Evolutionary conservation across 2,113 vertebrate genomes (phyloP).

Genomic region (Aldabrachelys gigantea): DNA sequence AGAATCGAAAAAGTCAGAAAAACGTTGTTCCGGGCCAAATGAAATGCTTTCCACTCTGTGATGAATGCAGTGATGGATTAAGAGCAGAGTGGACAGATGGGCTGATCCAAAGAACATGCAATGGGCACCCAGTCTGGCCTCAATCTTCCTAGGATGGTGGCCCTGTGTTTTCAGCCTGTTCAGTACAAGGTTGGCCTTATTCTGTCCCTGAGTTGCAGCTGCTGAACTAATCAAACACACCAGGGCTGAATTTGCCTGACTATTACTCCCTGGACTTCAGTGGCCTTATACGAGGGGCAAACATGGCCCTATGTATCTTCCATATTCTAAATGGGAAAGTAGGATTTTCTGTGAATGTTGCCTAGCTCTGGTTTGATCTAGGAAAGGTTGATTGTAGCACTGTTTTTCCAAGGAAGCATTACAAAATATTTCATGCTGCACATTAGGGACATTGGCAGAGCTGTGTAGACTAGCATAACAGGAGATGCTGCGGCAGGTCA

Average conservation of each 20-base stretch:
- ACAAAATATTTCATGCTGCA: not conserved
- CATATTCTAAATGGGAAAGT: constrained; percentile 44
- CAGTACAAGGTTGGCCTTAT: constrained; percentile 14
- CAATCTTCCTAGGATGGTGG: not conserved
- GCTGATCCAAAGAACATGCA: not conserved
- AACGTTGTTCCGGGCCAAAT: not conserved
- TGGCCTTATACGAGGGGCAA: constrained; percentile 32
- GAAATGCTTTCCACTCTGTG: not conserved
- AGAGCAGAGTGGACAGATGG: not conserved
- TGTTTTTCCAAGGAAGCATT: not conserved
- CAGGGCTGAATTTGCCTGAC: constrained; percentile 38
- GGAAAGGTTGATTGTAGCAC: constrained; percentile 7
- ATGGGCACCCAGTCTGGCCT: not conserved
- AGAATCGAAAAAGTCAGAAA: not conserved
- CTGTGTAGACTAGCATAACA: not conserved
- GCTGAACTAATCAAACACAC: constrained; percentile 22
- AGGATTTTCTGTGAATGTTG: constrained; percentile 35
- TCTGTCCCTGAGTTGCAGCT: constrained; percentile 42
- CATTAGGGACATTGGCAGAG: not conserved
- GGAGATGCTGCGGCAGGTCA: not conserved
- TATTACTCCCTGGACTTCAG: constrained; percentile 48
- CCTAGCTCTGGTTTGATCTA: not conserved
- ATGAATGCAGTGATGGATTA: not conserved
- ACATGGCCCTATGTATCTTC: constrained; percentile 23
- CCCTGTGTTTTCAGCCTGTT: not conserved